Base-by-base conservation (phyloP, 2,113 vertebrate genomes). In the Columbina picui region DNA sequence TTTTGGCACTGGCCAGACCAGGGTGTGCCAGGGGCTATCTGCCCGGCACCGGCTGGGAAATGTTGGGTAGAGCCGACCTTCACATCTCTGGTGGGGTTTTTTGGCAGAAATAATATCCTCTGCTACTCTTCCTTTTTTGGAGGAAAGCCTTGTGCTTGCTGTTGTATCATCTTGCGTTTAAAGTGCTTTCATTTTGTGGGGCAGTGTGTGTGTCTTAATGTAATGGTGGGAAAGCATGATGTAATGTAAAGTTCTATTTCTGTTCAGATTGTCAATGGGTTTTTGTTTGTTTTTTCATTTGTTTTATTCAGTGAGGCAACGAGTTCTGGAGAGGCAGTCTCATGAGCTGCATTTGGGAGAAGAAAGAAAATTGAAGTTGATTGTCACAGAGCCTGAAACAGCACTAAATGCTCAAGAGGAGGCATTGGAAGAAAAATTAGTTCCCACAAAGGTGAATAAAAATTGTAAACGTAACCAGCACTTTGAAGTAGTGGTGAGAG, bases 261-360 rank as follows among this genome's bases (percentile, higher is more conserved):
- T 32, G 0, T 77, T 65, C n/a, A 60, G 36, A 27, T 63, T 78
- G 53, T 85, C 45, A 55, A 47, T 41, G 38, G 6, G 10, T 0
- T 38, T 71, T 60, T 87, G 53, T 45, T 1, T 45, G 0, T 34
- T 75, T 63, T 87, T 55, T 43, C n/a, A 1, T 43, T 43, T 45
- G 14, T 93, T 97, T 53, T 39, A 3, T 95, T 88, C 91, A 99
- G 99, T 98, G 55, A 98, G 98, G 79, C 92, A 97, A 63, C 96
- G 65, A 6, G 99, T 99, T 91, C 96, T 99, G 73, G 41, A 67
- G 32, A 99, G 97, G 90, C 27, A 76, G 21, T 53, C 7, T 12
- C 99, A 99, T 52, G 91, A 98, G 67, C 85, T 99, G 56, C 50
- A 12, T 29, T 57, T 98, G 87, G 87, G 70, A 73, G 89, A 84